Evolutionary conservation across 2,888 invertebrate genomes (phyloP).

Genomic region (Protula sp.): DNA sequence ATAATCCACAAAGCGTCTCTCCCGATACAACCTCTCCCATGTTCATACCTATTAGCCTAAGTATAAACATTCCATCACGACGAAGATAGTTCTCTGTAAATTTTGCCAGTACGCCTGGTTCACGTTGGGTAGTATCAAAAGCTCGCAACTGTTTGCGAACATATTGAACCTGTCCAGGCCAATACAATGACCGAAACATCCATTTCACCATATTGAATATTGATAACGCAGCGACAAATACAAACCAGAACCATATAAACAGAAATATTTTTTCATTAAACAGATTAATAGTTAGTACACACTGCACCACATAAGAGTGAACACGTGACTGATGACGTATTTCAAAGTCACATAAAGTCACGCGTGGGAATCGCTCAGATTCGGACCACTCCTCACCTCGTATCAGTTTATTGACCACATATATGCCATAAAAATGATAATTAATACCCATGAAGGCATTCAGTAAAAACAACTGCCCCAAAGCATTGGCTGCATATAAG

Average conservation of each 20-base stretch:
- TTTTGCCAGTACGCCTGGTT: constrained; percentile 29
- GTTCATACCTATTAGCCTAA: constrained; percentile 31
- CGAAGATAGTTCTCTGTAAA: constrained; percentile 35
- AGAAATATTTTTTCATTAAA: constrained; percentile 38
- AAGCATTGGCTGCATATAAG: constrained; percentile 54
- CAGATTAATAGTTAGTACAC: constrained; percentile 33
- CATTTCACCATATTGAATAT: constrained; percentile 27
- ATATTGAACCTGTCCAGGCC: constrained; percentile 29
- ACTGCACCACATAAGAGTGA: constrained; percentile 34
- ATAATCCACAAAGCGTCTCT: constrained; percentile 31
- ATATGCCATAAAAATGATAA: constrained; percentile 54
- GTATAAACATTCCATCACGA: constrained; percentile 31
- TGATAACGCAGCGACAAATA: constrained; percentile 29
- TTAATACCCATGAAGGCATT: constrained; percentile 56
- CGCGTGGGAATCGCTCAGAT: constrained; percentile 49
- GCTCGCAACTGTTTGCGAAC: constrained; percentile 28
- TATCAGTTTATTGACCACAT: constrained; percentile 55
- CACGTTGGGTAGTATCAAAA: constrained; percentile 28
- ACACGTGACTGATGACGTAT: constrained; percentile 33
- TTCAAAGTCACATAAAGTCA: constrained; percentile 53
- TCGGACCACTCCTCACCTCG: constrained; percentile 48
- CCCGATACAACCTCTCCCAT: constrained; percentile 34
- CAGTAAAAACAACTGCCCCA: constrained; percentile 56
- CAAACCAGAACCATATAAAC: constrained; percentile 36
- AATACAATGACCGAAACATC: constrained; percentile 30